These are phyloP conservation scores for Chrysolina americana DNA, from an alignment of 2,888 invertebrate species.

Conservation along the genomic window DNA sequence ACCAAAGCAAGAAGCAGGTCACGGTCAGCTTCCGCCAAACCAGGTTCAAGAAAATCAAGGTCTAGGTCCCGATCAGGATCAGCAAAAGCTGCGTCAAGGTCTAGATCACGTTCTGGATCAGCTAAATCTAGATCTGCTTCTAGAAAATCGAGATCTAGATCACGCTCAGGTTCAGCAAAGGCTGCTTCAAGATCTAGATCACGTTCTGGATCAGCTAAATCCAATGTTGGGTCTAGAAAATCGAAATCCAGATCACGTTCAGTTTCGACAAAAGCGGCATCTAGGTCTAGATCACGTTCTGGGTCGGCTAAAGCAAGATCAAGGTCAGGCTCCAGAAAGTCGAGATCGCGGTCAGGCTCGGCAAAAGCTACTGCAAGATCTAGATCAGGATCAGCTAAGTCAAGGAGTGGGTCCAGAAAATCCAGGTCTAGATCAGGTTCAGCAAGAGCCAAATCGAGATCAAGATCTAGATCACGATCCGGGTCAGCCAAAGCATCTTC, in stretches of 20 bases:
- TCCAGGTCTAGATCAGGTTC: constrained; percentile 48
- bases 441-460: constrained; percentile 32
- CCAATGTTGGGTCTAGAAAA: constrained; percentile 33
- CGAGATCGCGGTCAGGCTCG: constrained; percentile 51
- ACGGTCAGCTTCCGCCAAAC: too few relatives aligned
- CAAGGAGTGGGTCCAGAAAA: constrained; percentile 48
- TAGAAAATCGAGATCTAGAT: constrained; percentile 34
- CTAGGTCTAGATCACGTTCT: constrained; percentile 42
- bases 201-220: constrained; percentile 43
- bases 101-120: constrained; percentile 31
- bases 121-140: constrained; percentile 49
- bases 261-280: constrained; percentile 51
- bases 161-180: constrained; percentile 36
- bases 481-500: constrained; percentile 43
- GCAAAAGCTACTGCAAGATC: constrained; percentile 20
- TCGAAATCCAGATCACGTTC: constrained; percentile 58
- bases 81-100: constrained; percentile 28
- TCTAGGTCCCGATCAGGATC: constrained; percentile 52
- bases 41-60: constrained; percentile 43
- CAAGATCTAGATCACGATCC: constrained; percentile 44
- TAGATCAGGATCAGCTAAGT: constrained; percentile 4
- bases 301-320: constrained; percentile 38
- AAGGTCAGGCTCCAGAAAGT: too few relatives aligned
- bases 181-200: constrained; percentile 54
- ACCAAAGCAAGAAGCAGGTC: constrained; percentile 37